A percentile compares a stretch with the other conserved stretches of the same genome.
phyloP scores from a whole-genome alignment of 2,113 vertebrate genomes.

The Parotia lawesii region DNA sequence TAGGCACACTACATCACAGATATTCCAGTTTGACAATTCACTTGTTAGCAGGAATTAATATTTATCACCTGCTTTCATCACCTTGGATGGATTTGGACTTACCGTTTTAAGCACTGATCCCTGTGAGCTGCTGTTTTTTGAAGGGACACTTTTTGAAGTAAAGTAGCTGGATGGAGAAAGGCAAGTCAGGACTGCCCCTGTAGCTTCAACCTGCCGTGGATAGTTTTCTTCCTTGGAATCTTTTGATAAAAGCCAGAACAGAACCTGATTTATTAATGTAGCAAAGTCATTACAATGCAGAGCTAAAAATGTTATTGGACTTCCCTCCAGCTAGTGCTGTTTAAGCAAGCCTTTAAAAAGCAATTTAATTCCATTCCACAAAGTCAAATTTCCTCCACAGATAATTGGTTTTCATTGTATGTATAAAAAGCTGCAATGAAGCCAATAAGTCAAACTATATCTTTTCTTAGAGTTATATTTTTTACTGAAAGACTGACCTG shows the following conservation, averaged over 20 bases:
- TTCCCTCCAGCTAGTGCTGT: slow-evolving; percentile 65
- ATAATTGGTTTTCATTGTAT: slow-evolving; percentile 73
- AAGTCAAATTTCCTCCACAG: slow-evolving; percentile 75
- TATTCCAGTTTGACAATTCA: background rate
- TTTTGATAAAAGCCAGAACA: slow-evolving; percentile 67
- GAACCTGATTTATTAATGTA: slow-evolving; percentile 67
- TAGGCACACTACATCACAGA: background rate
- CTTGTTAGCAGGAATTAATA: background rate
- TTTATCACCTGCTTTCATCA: background rate
- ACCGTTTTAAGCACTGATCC: slow-evolving; percentile 35
- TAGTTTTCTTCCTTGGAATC: slow-evolving; percentile 52
- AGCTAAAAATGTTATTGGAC: slow-evolving; percentile 66
- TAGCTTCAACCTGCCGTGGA: slow-evolving; percentile 6
- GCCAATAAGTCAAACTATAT: slow-evolving; percentile 34
- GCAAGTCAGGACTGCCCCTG: background rate
- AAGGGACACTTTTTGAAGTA: background rate
- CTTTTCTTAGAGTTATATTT: slow-evolving; percentile 30
- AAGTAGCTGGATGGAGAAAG: background rate
- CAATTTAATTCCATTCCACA: slow-evolving; percentile 73
- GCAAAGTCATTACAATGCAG: slow-evolving; percentile 65
- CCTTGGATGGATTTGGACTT: slow-evolving; percentile 17
- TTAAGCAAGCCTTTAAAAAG: slow-evolving; percentile 74
- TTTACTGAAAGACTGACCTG: background rate
- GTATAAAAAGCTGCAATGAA: slow-evolving; percentile 58
- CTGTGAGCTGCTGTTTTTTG: background rate